Evolutionary conservation across 2,888 invertebrate species (phyloP).

Genomic region (Apotomis betuletana): DNA sequence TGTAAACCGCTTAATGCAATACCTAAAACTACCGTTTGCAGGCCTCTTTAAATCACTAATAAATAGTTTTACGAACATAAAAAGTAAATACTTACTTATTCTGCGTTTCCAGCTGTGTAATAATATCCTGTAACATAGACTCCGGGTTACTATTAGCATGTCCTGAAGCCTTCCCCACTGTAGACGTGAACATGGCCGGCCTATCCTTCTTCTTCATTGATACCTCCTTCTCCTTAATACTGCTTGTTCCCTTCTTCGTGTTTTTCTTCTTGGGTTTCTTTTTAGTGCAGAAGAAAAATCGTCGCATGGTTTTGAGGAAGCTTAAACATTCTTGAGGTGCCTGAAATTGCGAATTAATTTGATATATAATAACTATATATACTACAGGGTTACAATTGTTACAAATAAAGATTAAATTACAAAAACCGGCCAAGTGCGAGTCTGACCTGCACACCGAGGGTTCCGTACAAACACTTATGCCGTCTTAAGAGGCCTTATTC

Average conservation of each 20-base stretch:
- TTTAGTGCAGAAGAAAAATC: constrained; percentile 78
- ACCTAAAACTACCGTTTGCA: too few species aligned
- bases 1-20: too few species aligned
- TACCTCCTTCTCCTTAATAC: constrained; percentile 52
- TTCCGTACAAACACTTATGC: too few species aligned
- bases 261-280: constrained; percentile 57
- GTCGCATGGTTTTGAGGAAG: constrained; percentile 74
- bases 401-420: too few species aligned
- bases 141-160: constrained; percentile 79
- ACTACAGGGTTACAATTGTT: too few species aligned
- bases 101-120: constrained; percentile 87
- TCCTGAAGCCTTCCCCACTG: constrained; percentile 76
- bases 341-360: constrained; percentile 50
- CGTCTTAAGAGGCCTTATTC: too few species aligned
- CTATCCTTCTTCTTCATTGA: constrained; percentile 55
- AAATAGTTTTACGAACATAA: too few species aligned
- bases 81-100: too few species aligned
- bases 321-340: constrained; percentile 69
- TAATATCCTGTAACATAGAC: constrained; percentile 87
- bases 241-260: constrained; percentile 51
- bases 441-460: too few species aligned
- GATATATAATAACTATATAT: too few species aligned
- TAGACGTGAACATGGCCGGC: constrained; percentile 73
- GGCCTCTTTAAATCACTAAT: too few species aligned
- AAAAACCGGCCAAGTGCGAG: too few species aligned